Conservation (phyloP, 2,797 vertebrate genomes). For the Glyptemys insculpta region DNA sequence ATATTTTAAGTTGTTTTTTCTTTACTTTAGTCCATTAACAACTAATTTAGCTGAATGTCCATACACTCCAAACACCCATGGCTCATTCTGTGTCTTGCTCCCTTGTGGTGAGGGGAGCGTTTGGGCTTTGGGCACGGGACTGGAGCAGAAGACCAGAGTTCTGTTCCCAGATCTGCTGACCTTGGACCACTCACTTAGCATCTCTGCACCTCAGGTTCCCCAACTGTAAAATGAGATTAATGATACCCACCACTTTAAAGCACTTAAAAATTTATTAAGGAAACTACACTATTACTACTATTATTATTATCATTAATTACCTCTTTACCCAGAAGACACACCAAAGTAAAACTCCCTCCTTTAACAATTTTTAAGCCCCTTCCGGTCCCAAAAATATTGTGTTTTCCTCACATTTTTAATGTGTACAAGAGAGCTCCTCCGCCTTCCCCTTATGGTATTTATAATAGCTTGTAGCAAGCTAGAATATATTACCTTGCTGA, state of each 20-base stretch:
- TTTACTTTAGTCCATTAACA: too few relatives aligned
- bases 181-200: neutral
- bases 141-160: neutral
- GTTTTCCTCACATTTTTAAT: fast-evolving
- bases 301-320: too few relatives aligned
- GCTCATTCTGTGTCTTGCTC: too few relatives aligned
- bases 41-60: too few relatives aligned
- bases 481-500: conserved; percentile 24
- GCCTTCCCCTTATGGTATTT: neutral
- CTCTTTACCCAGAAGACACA: too few relatives aligned
- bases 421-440: neutral
- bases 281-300: neutral
- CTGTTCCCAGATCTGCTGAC: neutral
- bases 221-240: neutral
- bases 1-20: too few relatives aligned
- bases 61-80: too few relatives aligned
- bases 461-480: neutral
- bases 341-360: neutral
- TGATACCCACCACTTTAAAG: neutral
- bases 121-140: neutral
- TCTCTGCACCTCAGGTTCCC: neutral
- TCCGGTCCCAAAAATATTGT: neutral
- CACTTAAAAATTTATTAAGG: neutral
- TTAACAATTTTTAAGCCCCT: neutral
- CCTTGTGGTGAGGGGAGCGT: too few relatives aligned